A percentile compares a stretch with the other conserved stretches of the same genome.
Conservation (phyloP, 2,888 invertebrate species). For the Polyommatus icarus region DNA sequence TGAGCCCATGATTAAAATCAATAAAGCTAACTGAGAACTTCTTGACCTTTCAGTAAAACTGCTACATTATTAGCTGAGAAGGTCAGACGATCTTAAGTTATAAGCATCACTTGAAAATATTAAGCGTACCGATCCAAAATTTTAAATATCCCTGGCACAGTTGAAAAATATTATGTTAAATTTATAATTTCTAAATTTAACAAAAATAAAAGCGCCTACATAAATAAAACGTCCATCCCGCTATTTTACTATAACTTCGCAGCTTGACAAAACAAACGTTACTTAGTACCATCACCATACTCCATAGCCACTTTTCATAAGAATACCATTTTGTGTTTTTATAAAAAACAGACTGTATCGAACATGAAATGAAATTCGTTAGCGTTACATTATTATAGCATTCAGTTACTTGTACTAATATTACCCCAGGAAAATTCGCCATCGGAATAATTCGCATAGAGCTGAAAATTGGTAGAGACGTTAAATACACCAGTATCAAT, state of each 20-base stretch:
- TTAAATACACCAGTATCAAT: too few species aligned
- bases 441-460: too few species aligned
- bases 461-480: too few species aligned
- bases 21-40: conserved; percentile 15
- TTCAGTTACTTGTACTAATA: too few species aligned
- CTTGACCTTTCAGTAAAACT: conserved; percentile 22
- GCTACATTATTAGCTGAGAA: conserved; percentile 3
- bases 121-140: background rate
- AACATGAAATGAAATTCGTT: background rate
- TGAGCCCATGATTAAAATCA: background rate
- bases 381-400: background rate
- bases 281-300: too few species aligned
- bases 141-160: background rate
- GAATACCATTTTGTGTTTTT: too few species aligned
- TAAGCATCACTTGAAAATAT: conserved; percentile 5
- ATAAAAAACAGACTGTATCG: too few species aligned
- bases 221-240: too few species aligned
- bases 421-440: too few species aligned
- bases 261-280: too few species aligned
- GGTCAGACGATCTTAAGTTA: conserved; percentile 16
- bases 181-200: background rate
- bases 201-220: background rate
- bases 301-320: too few species aligned
- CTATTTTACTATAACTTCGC: too few species aligned
- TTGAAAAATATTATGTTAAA: background rate